Conservation (phyloP, 1,140 invertebrate genomes). For the Orius insidiosus region DNA sequence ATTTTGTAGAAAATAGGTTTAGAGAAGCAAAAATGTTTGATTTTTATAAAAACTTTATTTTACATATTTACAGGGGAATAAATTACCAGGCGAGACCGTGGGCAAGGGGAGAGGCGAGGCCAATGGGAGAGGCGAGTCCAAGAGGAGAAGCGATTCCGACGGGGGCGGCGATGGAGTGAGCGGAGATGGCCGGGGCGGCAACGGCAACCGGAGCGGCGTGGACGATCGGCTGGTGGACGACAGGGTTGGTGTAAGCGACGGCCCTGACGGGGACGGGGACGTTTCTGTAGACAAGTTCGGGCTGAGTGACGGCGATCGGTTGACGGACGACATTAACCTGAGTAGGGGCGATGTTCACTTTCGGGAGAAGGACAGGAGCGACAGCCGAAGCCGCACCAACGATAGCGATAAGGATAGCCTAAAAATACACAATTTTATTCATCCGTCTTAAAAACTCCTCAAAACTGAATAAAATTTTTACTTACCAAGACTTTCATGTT, state of each 20-base stretch:
- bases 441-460: too few relatives aligned
- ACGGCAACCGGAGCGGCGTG: conserved; percentile 4
- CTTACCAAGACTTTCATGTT: too few relatives aligned
- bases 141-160: conserved; percentile 3
- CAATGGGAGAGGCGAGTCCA: too few relatives aligned
- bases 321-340: conserved; percentile 23
- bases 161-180: conserved; percentile 5
- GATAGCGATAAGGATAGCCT: conserved; percentile 17
- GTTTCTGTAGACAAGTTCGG: conserved; percentile 19
- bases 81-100: too few relatives aligned
- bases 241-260: conserved; percentile 21
- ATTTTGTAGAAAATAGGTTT: too few relatives aligned
- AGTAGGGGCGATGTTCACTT: conserved; percentile 21
- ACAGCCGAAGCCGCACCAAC: conserved; percentile 12
- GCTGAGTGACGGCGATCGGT: conserved; percentile 21
- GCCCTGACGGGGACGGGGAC: conserved; percentile 22
- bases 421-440: not conserved
- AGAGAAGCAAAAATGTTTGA: too few relatives aligned
- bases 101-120: too few relatives aligned
- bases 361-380: conserved; percentile 17
- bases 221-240: conserved; percentile 12
- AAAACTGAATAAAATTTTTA: too few relatives aligned
- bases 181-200: conserved; percentile 7
- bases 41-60: too few relatives aligned
- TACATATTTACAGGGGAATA: too few relatives aligned